Evolutionary conservation across 2,888 invertebrate species (phyloP).

Genomic region (Anaspis maculata): DNA sequence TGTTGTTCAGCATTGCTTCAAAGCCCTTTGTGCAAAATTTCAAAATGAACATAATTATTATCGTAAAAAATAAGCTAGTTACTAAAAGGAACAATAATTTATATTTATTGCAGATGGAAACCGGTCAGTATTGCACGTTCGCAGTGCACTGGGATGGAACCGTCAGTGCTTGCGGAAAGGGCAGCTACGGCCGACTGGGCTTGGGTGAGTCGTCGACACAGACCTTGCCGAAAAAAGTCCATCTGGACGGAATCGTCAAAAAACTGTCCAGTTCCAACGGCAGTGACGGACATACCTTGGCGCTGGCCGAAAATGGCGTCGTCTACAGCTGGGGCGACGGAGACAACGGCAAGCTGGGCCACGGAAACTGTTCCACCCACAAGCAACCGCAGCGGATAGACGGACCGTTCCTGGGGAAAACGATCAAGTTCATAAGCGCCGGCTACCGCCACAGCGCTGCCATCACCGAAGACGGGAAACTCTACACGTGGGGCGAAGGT

Average conservation of each 20-base stretch:
- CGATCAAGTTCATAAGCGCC: conserved; percentile 46
- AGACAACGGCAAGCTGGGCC: conserved; percentile 51
- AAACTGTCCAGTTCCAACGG: conserved; percentile 49
- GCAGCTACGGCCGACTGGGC: conserved; percentile 55
- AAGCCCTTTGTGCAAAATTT: too few relatives aligned
- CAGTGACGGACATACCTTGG: conserved; percentile 51
- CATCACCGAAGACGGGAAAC: conserved; percentile 47
- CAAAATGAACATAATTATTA: too few relatives aligned
- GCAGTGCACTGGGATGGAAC: conserved; percentile 50
- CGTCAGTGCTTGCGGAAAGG: conserved; percentile 55
- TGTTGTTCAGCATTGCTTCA: too few relatives aligned
- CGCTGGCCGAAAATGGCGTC: conserved; percentile 46
- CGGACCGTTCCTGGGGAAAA: conserved; percentile 42
- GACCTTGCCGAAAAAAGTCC: conserved; percentile 47
- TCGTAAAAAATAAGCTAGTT: too few relatives aligned
- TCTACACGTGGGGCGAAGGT: conserved; percentile 54
- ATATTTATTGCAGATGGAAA: conserved; percentile 45
- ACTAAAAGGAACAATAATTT: too few relatives aligned
- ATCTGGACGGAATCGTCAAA: conserved; percentile 46
- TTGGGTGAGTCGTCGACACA: conserved; percentile 56
- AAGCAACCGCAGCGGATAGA: conserved; percentile 48
- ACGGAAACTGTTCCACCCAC: conserved; percentile 46
- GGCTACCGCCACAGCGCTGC: conserved; percentile 52
- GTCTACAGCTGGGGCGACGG: conserved; percentile 54
- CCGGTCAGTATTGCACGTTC: conserved; percentile 58